Conservation (phyloP, 2,113 vertebrate species). For the Corythornis cristatus region DNA sequence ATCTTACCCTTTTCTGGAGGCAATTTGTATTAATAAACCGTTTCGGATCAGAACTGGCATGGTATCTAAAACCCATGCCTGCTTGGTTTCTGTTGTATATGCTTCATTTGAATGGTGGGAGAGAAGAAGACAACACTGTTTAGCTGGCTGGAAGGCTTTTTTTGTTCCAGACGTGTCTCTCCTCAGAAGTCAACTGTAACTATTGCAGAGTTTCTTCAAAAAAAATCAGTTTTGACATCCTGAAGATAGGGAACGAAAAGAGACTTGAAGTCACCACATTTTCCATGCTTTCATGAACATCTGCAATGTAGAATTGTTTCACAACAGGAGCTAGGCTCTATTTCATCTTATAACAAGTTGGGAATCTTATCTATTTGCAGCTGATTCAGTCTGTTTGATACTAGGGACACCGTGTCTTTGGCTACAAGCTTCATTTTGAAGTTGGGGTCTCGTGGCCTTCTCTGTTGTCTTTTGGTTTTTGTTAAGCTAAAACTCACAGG, state of each 20-base stretch:
- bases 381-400: background rate
- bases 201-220: conserved; percentile 17
- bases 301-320: conserved; percentile 51
- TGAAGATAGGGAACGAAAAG: conserved; percentile 12
- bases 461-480: conserved; percentile 5
- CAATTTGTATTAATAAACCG: conserved; percentile 56
- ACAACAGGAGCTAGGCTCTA: conserved; percentile 6
- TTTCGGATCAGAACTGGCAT: conserved; percentile 16
- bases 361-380: conserved; percentile 16
- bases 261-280: conserved; percentile 33
- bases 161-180: conserved; percentile 30
- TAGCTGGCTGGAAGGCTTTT: conserved; percentile 13
- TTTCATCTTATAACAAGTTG: conserved; percentile 33
- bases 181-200: conserved; percentile 24
- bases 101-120: conserved; percentile 23
- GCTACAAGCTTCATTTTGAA: background rate
- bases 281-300: conserved; percentile 44
- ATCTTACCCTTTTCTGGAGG: conserved; percentile 61
- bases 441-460: background rate
- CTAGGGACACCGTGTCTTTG: background rate
- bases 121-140: background rate
- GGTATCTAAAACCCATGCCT: conserved; percentile 34
- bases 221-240: conserved; percentile 42
- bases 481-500: conserved; percentile 1
- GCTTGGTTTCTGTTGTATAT: conserved; percentile 46